Evolutionary conservation across 2,888 invertebrate species (phyloP).

Genomic region (Drosophila gaucha): DNA sequence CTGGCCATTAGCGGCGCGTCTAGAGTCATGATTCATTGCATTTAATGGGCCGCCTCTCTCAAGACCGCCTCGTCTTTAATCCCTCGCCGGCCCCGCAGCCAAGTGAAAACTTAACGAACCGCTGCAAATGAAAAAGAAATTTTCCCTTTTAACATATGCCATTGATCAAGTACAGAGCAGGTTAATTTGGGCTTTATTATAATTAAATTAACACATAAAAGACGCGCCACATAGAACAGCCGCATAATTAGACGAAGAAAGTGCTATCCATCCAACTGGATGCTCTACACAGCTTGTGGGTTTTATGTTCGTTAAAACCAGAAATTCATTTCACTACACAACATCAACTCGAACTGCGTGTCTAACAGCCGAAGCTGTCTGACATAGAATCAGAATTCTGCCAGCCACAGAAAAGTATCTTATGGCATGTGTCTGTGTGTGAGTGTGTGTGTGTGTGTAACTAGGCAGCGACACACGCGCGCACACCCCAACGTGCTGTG

Average conservation of each 20-base stretch:
- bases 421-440: slow-evolving; percentile 16
- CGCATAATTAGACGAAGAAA: slow-evolving; percentile 79
- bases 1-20: too few species aligned
- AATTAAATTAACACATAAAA: slow-evolving; percentile 77
- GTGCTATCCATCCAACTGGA: slow-evolving; percentile 44
- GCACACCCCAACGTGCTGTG: slow-evolving; percentile 58
- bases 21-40: slow-evolving; percentile 65
- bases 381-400: slow-evolving; percentile 72
- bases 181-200: slow-evolving; percentile 76
- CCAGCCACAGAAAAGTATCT: slow-evolving; percentile 26
- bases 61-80: slow-evolving; percentile 56
- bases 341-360: slow-evolving; percentile 45
- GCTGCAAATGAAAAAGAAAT: slow-evolving; percentile 63
- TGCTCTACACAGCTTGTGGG: slow-evolving; percentile 50
- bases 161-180: slow-evolving; percentile 61
- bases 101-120: slow-evolving; percentile 63
- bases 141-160: slow-evolving; percentile 36
- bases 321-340: slow-evolving; percentile 71
- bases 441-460: slow-evolving; percentile 6
- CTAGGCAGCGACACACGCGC: slow-evolving; percentile 17
- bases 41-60: slow-evolving; percentile 60
- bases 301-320: slow-evolving; percentile 57
- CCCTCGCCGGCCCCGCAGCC: background rate
- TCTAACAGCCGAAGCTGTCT: slow-evolving; percentile 24
- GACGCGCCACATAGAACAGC: slow-evolving; percentile 52